phyloP scores from a whole-genome alignment of 1,140 invertebrate species.

The Caerostris darwini region DNA sequence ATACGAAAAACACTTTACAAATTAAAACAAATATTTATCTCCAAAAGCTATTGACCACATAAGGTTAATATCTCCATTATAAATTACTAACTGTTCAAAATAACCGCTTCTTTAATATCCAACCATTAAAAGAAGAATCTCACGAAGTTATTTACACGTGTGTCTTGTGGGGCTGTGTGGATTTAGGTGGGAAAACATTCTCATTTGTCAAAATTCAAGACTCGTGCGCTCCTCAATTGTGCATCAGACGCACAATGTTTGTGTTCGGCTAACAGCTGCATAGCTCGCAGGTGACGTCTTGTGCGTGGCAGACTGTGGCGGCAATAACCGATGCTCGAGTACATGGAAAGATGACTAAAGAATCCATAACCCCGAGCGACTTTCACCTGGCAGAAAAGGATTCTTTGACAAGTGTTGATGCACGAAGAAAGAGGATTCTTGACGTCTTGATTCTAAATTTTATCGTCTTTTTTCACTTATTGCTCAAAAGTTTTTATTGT shows the following conservation, averaged over 20 bases:
- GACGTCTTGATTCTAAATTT: no score
- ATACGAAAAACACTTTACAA: no score
- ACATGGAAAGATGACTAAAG: not conserved
- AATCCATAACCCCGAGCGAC: not conserved
- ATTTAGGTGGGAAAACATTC: constrained; percentile 18
- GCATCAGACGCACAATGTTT: not conserved
- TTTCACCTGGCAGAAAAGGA: not conserved
- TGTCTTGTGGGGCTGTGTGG: not conserved
- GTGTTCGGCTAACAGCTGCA: constrained; percentile 18
- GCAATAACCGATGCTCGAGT: not conserved
- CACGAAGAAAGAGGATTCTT: not conserved
- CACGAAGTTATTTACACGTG: not conserved
- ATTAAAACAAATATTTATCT: no score
- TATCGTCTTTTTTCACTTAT: no score
- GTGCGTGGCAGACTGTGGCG: not conserved
- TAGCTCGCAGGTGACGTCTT: not conserved
- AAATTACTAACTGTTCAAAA: no score
- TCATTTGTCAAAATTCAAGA: not conserved
- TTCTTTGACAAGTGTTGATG: not conserved
- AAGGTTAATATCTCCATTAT: no score
- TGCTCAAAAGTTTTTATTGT: no score
- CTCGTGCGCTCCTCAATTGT: not conserved
- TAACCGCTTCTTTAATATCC: no score
- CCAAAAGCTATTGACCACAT: no score
- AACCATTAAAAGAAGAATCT: no score